These are phyloP conservation scores for Heptranchias perlo DNA, from an alignment of 2,113 vertebrate genomes.

Conservation along the genomic window DNA sequence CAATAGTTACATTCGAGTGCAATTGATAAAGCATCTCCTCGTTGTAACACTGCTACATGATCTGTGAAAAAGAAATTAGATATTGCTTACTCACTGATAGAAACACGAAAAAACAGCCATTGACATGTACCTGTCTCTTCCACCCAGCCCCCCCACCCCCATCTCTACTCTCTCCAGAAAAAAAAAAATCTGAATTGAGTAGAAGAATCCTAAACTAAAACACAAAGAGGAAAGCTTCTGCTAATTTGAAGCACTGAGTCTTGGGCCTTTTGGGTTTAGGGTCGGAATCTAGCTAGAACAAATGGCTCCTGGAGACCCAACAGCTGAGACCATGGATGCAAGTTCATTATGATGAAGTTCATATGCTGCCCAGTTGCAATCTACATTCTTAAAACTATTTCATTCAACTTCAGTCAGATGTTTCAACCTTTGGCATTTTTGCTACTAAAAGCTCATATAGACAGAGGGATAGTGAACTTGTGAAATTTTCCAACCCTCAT, in stretches of 20 bases:
- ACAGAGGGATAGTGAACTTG: not conserved
- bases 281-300: not conserved
- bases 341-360: not conserved
- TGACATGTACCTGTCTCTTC: not conserved
- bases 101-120: not conserved
- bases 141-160: not conserved
- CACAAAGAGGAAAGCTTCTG: not conserved
- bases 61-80: not conserved
- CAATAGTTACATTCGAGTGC: not conserved
- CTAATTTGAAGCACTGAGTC: not conserved
- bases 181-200: not conserved
- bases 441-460: not conserved
- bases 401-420: not conserved
- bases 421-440: not conserved
- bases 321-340: not conserved
- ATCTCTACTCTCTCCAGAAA: not conserved
- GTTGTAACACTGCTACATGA: not conserved
- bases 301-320: not conserved
- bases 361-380: not conserved
- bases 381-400: conserved; percentile 3
- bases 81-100: not conserved
- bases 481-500: not conserved
- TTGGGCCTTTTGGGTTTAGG: not conserved
- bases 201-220: not conserved
- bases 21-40: not conserved